Conservation (phyloP, 2,797 vertebrate species). For the Takifugu ocellatus region DNA sequence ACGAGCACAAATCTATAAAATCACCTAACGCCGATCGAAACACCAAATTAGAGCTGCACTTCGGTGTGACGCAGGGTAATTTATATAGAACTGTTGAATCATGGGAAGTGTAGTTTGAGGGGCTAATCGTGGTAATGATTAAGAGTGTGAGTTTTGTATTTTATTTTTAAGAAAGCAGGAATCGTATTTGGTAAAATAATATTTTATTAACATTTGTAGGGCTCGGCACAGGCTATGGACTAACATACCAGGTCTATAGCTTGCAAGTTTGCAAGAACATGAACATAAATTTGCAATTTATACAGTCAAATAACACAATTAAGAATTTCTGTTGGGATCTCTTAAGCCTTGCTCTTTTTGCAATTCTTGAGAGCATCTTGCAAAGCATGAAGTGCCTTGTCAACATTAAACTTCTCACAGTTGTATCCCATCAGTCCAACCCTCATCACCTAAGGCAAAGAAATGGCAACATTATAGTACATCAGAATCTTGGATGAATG, state of each 20-base stretch:
- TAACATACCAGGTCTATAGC: too few species aligned
- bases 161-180: not conserved
- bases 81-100: not conserved
- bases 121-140: fast-evolving
- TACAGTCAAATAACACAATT: not conserved
- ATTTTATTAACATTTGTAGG: not conserved
- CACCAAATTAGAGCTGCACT: not conserved
- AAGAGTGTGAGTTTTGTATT: too few species aligned
- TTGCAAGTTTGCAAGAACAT: too few species aligned
- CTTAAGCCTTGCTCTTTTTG: constrained; percentile 79
- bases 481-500: constrained; percentile 9
- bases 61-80: constrained; percentile 4
- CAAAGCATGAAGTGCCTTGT: constrained; percentile 78
- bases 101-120: constrained; percentile 60
- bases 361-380: constrained; percentile 83
- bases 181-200: constrained; percentile 48
- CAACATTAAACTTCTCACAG: constrained; percentile 82
- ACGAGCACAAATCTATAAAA: not conserved
- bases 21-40: not conserved
- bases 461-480: constrained; percentile 13
- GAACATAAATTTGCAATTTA: not conserved
- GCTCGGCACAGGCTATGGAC: too few species aligned
- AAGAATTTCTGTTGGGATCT: constrained; percentile 10
- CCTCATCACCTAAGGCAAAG: constrained; percentile 83
- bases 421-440: constrained; percentile 95